Conservation (phyloP, 2,797 vertebrate species). For the Diplodus sargus region DNA sequence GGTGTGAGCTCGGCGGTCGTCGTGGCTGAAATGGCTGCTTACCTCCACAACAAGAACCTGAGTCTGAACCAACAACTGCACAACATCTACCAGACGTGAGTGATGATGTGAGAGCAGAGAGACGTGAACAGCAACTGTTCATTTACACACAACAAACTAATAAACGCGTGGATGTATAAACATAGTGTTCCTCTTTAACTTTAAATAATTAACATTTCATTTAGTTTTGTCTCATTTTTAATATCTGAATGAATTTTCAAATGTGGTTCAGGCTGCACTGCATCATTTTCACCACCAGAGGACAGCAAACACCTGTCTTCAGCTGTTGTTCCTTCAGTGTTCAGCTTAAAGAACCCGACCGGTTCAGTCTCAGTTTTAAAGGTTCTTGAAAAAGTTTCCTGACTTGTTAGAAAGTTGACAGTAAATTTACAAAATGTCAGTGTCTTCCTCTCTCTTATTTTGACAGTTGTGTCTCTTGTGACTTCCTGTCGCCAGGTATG, state of each 20-base stretch:
- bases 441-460: slow-evolving; percentile 13
- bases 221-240: too few species aligned
- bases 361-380: too few species aligned
- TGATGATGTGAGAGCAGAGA: not conserved
- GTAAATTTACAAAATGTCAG: not conserved
- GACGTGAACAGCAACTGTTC: not conserved
- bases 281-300: not conserved
- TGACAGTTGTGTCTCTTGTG: slow-evolving; percentile 3
- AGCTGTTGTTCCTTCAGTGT: too few species aligned
- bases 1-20: slow-evolving; percentile 94
- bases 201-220: too few species aligned
- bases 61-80: slow-evolving; percentile 88
- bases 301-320: not conserved
- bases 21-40: slow-evolving; percentile 92
- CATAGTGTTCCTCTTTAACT: too few species aligned
- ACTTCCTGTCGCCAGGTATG: slow-evolving; percentile 87
- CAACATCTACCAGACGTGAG: slow-evolving; percentile 88
- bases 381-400: too few species aligned
- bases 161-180: too few species aligned
- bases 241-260: too few species aligned
- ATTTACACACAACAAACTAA: not conserved
- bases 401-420: not conserved
- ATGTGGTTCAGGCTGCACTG: not conserved
- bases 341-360: too few species aligned
- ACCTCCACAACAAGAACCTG: slow-evolving; percentile 84